Evolutionary conservation across 2,888 invertebrate species (phyloP).

Genomic region (Drosophila emarginata): DNA sequence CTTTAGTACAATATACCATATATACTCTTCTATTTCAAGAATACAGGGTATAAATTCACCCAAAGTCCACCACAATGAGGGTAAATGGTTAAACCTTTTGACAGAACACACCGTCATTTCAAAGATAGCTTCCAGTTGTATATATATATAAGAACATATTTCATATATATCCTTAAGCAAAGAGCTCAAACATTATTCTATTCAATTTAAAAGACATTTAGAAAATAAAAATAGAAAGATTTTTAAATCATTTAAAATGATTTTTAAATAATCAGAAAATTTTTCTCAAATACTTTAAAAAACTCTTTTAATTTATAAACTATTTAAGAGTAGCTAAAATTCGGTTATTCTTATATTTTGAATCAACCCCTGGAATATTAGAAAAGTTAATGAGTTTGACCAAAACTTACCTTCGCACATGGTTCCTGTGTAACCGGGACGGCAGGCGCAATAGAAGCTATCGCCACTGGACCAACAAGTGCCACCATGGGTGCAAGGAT

Average conservation of each 20-base stretch:
- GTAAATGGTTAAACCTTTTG: slow-evolving; percentile 13
- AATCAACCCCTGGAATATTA: slow-evolving; percentile 2
- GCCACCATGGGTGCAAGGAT: slow-evolving; percentile 89
- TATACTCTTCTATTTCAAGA: background rate
- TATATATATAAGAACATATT: background rate
- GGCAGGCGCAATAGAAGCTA: slow-evolving; percentile 91
- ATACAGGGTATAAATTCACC: background rate
- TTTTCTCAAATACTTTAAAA: no score
- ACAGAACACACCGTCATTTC: background rate
- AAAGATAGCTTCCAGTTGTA: background rate
- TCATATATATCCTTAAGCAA: background rate
- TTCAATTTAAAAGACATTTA: background rate
- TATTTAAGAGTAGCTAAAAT: slow-evolving; percentile 28
- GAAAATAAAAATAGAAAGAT: slow-evolving; percentile 1
- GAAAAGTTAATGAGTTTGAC: slow-evolving; percentile 39
- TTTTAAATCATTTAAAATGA: no score
- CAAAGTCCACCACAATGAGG: slow-evolving; percentile 1
- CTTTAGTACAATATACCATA: background rate
- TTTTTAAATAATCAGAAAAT: no score
- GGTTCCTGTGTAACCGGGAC: slow-evolving; percentile 90
- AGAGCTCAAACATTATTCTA: no score
- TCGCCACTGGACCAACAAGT: slow-evolving; percentile 90
- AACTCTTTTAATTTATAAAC: no score
- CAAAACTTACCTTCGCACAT: slow-evolving; percentile 88
- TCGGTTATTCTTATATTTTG: background rate